phyloP scores from a whole-genome alignment of 2,113 vertebrate species.

The Chauna torquata region DNA sequence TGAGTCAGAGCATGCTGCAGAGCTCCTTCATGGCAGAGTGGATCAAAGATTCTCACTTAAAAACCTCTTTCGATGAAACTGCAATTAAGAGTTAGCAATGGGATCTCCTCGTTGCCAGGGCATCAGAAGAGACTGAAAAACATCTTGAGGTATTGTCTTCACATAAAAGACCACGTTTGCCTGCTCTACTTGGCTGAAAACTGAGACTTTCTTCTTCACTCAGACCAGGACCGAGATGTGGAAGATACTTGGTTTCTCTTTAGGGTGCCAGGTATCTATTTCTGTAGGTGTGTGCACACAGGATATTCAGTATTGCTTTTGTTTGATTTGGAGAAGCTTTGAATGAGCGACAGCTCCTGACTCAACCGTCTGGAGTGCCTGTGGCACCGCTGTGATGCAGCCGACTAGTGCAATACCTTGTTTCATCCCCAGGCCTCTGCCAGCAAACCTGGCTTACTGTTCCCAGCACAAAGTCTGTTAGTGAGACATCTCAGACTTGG shows the following conservation, averaged over 20 bases:
- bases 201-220: background rate
- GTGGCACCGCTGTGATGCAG: background rate
- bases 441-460: background rate
- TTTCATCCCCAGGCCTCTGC: background rate
- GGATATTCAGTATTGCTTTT: background rate
- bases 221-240: background rate
- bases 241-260: background rate
- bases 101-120: background rate
- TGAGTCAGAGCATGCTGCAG: background rate
- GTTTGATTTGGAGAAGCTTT: background rate
- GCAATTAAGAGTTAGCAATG: background rate
- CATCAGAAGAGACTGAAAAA: background rate
- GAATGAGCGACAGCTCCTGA: background rate
- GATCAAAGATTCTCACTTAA: background rate
- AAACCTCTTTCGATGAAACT: background rate
- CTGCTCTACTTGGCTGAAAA: background rate
- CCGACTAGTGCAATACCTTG: background rate
- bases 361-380: background rate
- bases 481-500: background rate
- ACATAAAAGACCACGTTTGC: background rate
- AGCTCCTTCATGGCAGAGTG: background rate
- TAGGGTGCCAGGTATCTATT: background rate
- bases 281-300: accelerated
- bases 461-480: background rate
- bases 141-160: background rate